phyloP scores from a whole-genome alignment of 1,140 invertebrate species.

The Hyposmocoma kahamanoa region DNA sequence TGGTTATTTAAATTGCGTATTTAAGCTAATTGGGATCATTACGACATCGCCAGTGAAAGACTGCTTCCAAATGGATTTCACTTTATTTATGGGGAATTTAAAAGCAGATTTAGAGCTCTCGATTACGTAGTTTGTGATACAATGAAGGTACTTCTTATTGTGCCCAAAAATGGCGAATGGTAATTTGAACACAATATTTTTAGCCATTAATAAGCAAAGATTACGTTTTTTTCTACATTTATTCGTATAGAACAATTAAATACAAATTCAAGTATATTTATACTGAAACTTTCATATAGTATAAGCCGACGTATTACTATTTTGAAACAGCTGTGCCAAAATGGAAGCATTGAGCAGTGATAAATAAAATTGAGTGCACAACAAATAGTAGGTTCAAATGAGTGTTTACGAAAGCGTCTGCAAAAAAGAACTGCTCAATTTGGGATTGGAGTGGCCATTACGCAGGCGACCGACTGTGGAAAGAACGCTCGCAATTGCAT shows the following conservation, averaged over 20 bases:
- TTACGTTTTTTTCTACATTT: too few species aligned
- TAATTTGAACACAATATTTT: too few species aligned
- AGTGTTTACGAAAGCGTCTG: constrained; percentile 46
- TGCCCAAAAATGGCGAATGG: too few species aligned
- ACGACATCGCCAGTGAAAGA: constrained; percentile 25
- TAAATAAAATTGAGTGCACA: constrained; percentile 25
- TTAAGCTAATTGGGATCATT: constrained; percentile 34
- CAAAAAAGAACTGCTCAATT: constrained; percentile 49
- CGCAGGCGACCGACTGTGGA: constrained; percentile 42
- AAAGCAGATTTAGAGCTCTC: too few species aligned
- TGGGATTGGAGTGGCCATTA: constrained; percentile 63
- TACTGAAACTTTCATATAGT: too few species aligned
- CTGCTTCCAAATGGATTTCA: constrained; percentile 20
- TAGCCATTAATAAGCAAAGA: too few species aligned
- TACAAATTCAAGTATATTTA: too few species aligned
- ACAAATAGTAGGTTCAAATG: constrained; percentile 37
- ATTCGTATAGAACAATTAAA: too few species aligned
- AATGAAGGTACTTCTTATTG: too few species aligned
- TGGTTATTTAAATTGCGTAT: constrained; percentile 37
- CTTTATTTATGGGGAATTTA: constrained; percentile 19
- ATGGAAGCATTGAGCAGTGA: constrained; percentile 11
- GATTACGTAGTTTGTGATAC: too few species aligned
- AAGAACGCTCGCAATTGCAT: constrained; percentile 60
- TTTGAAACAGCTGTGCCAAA: too few species aligned
- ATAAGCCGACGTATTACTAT: too few species aligned